Evolutionary conservation across 2,113 vertebrate species (phyloP).

Genomic region (Thunnus maccoyii): DNA sequence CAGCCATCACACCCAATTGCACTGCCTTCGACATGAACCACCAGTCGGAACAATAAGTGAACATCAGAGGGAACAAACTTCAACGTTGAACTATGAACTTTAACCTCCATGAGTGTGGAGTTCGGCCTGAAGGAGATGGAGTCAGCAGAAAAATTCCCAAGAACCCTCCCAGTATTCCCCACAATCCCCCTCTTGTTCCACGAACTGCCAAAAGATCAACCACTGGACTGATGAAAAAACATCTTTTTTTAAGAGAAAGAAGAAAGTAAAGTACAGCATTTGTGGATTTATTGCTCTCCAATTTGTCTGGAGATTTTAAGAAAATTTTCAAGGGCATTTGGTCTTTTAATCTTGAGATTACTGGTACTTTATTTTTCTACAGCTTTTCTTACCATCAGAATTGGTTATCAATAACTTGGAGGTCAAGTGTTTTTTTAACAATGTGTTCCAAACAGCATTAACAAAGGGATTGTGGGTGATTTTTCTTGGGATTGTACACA

Average conservation of each 20-base stretch:
- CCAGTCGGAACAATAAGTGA: constrained; percentile 10
- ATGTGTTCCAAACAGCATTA: constrained; percentile 42
- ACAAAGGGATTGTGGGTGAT: constrained; percentile 64
- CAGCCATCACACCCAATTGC: constrained; percentile 28
- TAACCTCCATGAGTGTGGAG: constrained; percentile 30
- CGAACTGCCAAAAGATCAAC: constrained; percentile 62
- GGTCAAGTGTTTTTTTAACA: constrained; percentile 57
- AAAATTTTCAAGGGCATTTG: constrained; percentile 77
- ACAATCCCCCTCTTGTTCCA: constrained; percentile 62
- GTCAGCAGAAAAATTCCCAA: constrained; percentile 28
- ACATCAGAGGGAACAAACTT: constrained; percentile 46
- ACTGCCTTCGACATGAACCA: constrained; percentile 41
- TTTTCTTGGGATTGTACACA: constrained; percentile 53
- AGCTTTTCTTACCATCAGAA: constrained; percentile 73
- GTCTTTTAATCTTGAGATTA: constrained; percentile 78
- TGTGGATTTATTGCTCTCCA: constrained; percentile 62
- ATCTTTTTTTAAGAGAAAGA: constrained; percentile 45
- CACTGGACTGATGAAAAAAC: constrained; percentile 40
- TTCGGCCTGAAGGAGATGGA: constrained; percentile 39
- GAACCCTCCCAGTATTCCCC: constrained; percentile 42
- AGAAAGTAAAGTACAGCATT: constrained; percentile 55
- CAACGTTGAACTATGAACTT: constrained; percentile 39
- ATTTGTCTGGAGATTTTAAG: constrained; percentile 77
- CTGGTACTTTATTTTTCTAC: constrained; percentile 83
- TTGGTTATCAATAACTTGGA: constrained; percentile 64